Evolutionary conservation across 1,140 invertebrate species (phyloP).

Genomic region (Drosophila mayri): DNA sequence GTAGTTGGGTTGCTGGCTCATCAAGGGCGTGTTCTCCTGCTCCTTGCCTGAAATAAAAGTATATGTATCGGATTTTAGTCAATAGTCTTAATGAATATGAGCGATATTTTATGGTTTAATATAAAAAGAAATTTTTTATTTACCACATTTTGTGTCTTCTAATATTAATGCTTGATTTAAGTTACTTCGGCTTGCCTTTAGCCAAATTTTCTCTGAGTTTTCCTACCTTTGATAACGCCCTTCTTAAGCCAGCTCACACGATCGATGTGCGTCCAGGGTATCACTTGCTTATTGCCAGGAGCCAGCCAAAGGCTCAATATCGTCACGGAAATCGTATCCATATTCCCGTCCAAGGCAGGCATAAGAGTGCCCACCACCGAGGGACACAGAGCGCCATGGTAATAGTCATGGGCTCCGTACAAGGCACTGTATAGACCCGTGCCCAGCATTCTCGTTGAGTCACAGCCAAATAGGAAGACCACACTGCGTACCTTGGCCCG

Average conservation of each 20-base stretch:
- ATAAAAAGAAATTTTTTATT: neutral
- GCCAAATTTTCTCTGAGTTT: neutral
- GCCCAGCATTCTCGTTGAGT: constrained; percentile 72
- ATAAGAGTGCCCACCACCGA: constrained; percentile 76
- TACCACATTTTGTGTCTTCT: neutral
- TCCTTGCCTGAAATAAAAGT: neutral
- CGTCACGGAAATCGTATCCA: constrained; percentile 68
- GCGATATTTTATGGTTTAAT: neutral
- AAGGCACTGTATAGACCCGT: constrained; percentile 73
- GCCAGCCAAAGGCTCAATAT: constrained; percentile 70
- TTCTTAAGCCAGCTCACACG: constrained; percentile 57
- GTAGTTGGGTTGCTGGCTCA: constrained; percentile 41
- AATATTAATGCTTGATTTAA: neutral
- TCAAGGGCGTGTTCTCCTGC: constrained; percentile 1
- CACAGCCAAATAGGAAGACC: constrained; percentile 81
- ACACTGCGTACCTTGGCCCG: constrained; percentile 65
- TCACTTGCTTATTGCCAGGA: constrained; percentile 46
- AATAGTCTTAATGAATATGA: neutral
- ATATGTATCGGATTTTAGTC: neutral
- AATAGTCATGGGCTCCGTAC: constrained; percentile 78
- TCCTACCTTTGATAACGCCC: constrained; percentile 65
- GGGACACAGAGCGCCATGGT: constrained; percentile 78
- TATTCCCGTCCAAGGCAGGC: constrained; percentile 74
- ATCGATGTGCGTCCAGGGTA: constrained; percentile 75
- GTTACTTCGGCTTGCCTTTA: neutral